Conservation (phyloP, 2,797 vertebrate genomes). For the Echiichthys vipera region DNA sequence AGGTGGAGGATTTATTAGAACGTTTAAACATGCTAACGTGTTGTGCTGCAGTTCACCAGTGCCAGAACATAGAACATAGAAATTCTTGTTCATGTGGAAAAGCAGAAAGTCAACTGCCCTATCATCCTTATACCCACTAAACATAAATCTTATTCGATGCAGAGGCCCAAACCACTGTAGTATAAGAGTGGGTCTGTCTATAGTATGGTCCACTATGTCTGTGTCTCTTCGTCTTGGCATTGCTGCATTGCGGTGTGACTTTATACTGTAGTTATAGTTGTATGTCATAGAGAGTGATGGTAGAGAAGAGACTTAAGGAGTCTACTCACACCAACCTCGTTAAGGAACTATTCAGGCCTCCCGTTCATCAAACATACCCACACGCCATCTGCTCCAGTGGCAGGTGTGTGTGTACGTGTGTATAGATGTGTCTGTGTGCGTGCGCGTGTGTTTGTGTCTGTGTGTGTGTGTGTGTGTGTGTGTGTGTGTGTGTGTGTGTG, state of each 20-base stretch:
- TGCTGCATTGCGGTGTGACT: constrained; percentile 71
- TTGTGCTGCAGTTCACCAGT: not conserved
- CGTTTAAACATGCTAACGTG: constrained; percentile 25
- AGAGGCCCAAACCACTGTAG: constrained; percentile 41
- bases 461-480: no score
- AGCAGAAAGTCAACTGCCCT: constrained; percentile 1
- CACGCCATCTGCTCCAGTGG: constrained; percentile 70
- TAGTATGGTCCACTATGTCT: constrained; percentile 38
- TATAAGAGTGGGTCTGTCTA: constrained; percentile 23
- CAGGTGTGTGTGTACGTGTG: constrained; percentile 46
- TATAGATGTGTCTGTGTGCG: constrained; percentile 7
- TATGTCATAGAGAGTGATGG: constrained; percentile 63
- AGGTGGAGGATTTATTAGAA: constrained; percentile 30
- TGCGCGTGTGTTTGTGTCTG: constrained; percentile 28
- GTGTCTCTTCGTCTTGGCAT: constrained; percentile 26
- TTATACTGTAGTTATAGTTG: constrained; percentile 57
- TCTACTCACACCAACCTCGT: constrained; percentile 73
- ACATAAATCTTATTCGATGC: constrained; percentile 32
- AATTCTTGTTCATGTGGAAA: not conserved
- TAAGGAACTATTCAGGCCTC: constrained; percentile 71
- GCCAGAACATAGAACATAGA: not conserved
- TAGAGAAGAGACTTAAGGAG: constrained; percentile 64
- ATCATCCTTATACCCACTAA: constrained; percentile 13
- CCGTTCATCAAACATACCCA: constrained; percentile 74
- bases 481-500: no score